Conservation (phyloP, 2,888 invertebrate genomes). For the Reticulitermes lucifugus region DNA sequence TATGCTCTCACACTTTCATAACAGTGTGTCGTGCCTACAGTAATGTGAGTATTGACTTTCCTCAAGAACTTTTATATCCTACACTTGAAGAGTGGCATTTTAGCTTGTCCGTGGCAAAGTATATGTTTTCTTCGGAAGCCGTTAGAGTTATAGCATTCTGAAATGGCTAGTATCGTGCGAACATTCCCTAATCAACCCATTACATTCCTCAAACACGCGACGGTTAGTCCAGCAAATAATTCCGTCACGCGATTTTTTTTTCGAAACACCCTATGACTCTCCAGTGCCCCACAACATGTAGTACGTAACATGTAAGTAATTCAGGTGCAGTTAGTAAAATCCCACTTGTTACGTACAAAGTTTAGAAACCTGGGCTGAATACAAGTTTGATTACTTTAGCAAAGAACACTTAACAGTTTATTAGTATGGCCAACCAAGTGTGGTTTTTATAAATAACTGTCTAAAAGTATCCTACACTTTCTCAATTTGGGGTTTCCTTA, state of each 20-base stretch:
- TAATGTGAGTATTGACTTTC: too few species aligned
- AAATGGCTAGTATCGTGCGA: background rate
- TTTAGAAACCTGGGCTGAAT: background rate
- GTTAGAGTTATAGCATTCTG: background rate
- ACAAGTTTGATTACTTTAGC: conserved; percentile 6
- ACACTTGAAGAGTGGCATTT: too few species aligned
- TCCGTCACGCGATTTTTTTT: background rate
- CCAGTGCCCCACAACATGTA: background rate
- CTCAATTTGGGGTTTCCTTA: too few species aligned
- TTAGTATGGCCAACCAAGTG: background rate
- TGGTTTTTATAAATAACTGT: background rate
- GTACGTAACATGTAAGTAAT: background rate
- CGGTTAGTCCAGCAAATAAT: background rate
- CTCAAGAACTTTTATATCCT: too few species aligned
- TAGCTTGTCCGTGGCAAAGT: too few species aligned
- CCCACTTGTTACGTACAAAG: conserved; percentile 2
- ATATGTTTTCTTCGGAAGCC: background rate
- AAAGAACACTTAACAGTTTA: background rate
- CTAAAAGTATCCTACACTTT: too few species aligned
- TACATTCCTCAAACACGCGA: background rate
- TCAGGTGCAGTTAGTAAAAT: background rate
- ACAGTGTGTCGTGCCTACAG: too few species aligned
- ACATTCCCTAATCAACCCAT: background rate
- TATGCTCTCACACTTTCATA: too few species aligned
- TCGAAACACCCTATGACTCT: background rate